Percentiles rank a stretch among this genome's conserved stretches.
Evolutionary conservation across 2,888 invertebrate genomes (phyloP).

Genomic region (Exephanes ischioxanthus): DNA sequence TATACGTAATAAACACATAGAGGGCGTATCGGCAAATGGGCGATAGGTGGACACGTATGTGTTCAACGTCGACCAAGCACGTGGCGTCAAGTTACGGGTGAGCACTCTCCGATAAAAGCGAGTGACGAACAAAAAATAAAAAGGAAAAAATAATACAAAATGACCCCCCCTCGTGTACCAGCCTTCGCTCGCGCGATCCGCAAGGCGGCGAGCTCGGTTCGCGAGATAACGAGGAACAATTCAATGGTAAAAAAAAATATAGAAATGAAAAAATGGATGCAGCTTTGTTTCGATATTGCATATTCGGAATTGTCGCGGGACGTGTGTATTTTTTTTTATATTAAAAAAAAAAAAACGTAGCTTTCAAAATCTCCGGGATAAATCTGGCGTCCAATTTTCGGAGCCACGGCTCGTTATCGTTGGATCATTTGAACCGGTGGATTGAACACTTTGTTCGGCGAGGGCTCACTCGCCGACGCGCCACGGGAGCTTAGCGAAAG

Average conservation of each 20-base stretch:
- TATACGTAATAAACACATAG: slow-evolving; percentile 39
- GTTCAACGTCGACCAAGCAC: slow-evolving; percentile 55
- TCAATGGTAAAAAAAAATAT: neutral
- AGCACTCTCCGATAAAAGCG: slow-evolving; percentile 60
- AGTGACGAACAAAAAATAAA: slow-evolving; percentile 32
- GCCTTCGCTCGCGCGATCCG: neutral
- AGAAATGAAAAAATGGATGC: neutral
- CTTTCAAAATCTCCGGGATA: neutral
- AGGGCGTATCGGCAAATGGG: slow-evolving; percentile 12
- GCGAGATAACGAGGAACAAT: slow-evolving; percentile 15
- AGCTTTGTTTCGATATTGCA: neutral
- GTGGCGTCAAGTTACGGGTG: slow-evolving; percentile 55
- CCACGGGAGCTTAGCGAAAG: slow-evolving; percentile 61
- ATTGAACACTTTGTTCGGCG: neutral
- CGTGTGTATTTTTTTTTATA: neutral
- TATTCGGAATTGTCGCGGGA: neutral
- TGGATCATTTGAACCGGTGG: neutral
- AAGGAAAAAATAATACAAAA: slow-evolving; percentile 1
- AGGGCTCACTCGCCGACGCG: slow-evolving; percentile 49
- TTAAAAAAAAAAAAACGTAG: neutral
- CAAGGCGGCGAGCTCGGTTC: neutral
- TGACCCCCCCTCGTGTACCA: slow-evolving; percentile 3
- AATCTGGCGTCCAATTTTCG: slow-evolving; percentile 9
- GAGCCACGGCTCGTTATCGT: neutral
- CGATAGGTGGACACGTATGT: slow-evolving; percentile 39